A percentile compares a stretch with the other conserved stretches of the same genome.
These are phyloP conservation scores for Bos taurus DNA, from an alignment of 2,113 vertebrate species.

Conservation along the genomic window ARS-UCD2.0 NC_037330.1:89046501-89047000, in stretches of 20 bases:
- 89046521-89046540: background rate
- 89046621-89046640: background rate
- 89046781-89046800: background rate
- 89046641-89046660: background rate
- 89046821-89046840: background rate
- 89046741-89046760: background rate
- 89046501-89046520: background rate
- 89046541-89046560: background rate
- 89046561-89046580: background rate
- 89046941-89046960: background rate
- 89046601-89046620: background rate
- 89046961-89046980: background rate
- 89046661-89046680: background rate
- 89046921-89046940: background rate
- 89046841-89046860: rapidly evolving
- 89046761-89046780: background rate
- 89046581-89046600: rapidly evolving
- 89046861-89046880: background rate
- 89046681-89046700: background rate
- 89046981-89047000: background rate
- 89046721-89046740: background rate
- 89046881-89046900: rapidly evolving
- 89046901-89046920: too few relatives aligned
- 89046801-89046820: background rate
- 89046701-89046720: background rate